Evolutionary conservation across 2,888 invertebrate species (phyloP), one percentile per base, ranked within the genome.

Genomic region (Brachylomia viminalis): DNA sequence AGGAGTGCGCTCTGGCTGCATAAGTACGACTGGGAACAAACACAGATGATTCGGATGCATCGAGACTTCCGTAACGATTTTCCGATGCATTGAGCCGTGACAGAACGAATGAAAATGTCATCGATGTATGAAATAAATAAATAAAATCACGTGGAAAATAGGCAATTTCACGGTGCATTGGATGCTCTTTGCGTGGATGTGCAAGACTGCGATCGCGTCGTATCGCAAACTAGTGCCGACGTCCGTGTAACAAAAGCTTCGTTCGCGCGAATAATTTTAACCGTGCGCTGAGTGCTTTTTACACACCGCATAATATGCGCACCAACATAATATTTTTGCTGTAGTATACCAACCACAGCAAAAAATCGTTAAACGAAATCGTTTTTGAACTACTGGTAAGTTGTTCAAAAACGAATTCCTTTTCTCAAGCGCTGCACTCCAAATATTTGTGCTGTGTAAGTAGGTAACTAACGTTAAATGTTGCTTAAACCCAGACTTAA

Each of bases 111-210:
- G 92, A 90, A 93, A 94, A 93, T 93, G 92, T 94, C 95, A 95
- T 95, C 93, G 93, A 88, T 91, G 94, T 95, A 95, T 95, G 95
- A 95, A 95, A 95, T 95, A 96, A 96, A 96, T 95, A 95, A 95
- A 96, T 95, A 96, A 95, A 95, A 95, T 95, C 95, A 95, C 91
- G 95, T 94, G 95, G 96, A 95, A 96, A 96, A 96, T 96, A 96
- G 96, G 94, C 96, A 95, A 96, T 96, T 96, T 96, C 95, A 96
- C 96, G 95, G 95, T 96, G 96, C 95, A 96, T 96, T 96, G 95
- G 92, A 80, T 90, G 93, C 94, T 94, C 95, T 96, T 95, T 95
- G 94, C 94, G 93, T 92, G 92, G 92, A 88, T 90, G 92, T 91
- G 92, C 92, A 92, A 92, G 91, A 87, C 89, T 90, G 89, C 89